phyloP scores from a whole-genome alignment of 2,888 invertebrate species.

The Apodemia mormo region DNA sequence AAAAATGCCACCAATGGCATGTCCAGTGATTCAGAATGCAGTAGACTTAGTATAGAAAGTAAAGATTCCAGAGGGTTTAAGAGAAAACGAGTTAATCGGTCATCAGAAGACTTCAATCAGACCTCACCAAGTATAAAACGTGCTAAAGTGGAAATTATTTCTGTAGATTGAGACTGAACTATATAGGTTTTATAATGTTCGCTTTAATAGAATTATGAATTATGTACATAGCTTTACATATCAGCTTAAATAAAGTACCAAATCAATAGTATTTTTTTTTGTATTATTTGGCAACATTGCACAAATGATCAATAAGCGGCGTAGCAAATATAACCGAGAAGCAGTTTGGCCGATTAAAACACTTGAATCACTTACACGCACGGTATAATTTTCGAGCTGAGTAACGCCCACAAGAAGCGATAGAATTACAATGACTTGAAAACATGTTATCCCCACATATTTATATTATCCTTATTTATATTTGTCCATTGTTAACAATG shows the following conservation, averaged over 20 bases:
- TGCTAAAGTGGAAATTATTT: constrained; percentile 1
- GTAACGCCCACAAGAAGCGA: too few relatives aligned
- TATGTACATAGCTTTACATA: constrained; percentile 41
- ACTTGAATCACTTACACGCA: too few relatives aligned
- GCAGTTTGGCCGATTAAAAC: too few relatives aligned
- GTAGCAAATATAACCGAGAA: too few relatives aligned
- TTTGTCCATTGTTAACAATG: too few relatives aligned
- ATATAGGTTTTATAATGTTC: constrained; percentile 7
- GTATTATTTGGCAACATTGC: not conserved
- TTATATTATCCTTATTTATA: too few relatives aligned
- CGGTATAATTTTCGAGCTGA: too few relatives aligned
- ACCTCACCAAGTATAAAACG: not conserved
- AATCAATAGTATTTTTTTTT: not conserved
- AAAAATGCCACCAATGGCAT: constrained; percentile 60
- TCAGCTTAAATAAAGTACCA: constrained; percentile 32
- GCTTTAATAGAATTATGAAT: constrained; percentile 30
- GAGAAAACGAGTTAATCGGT: constrained; percentile 53
- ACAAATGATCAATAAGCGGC: too few relatives aligned
- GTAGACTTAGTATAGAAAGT: constrained; percentile 48
- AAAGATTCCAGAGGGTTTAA: constrained; percentile 49
- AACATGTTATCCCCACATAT: too few relatives aligned
- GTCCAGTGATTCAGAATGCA: constrained; percentile 59
- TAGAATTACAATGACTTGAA: too few relatives aligned
- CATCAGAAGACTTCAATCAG: constrained; percentile 46
- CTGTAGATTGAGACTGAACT: constrained; percentile 2